Base-by-base conservation (phyloP, 2,113 vertebrate species). In the Lasiurus borealis region DNA sequence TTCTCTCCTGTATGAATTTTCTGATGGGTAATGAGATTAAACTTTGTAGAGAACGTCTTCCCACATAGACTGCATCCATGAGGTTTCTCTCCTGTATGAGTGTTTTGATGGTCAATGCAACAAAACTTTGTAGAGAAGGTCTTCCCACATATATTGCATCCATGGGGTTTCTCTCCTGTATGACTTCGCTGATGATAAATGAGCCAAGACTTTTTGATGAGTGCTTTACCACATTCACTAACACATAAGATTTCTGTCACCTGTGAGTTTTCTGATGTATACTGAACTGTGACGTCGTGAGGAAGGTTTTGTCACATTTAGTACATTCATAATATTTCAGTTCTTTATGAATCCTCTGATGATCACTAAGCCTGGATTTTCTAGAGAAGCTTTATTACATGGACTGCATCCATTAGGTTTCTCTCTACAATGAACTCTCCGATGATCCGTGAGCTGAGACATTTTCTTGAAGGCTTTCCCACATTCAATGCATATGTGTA, bases 161-260 rank as follows among this genome's bases (percentile, higher is more conserved):
- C 64, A 68, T 68, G 3, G 3, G 92, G 95, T 83, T 97, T 97
- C 82, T 97, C 93, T 52, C 96, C 97, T 19, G 93, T 93, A 59
- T 97, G 93, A 77, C 66, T 95, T 78, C 66, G 71, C 52, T 93
- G 93, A 46, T 8, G 46, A 34, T 84, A 88, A 78, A 88, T n/a
- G 46, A 97, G 96, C 18, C 5, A 34, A 36, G 82, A 96, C 31
- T 85, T 90, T 72, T 93, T 95, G 68, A 69, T 88, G 59, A 96
- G 97, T 10, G 64, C 64, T 85, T 95, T 96, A 29, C 90, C 96
- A 52, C 90, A 96, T 46, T 89, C 78, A 3, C 7, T 85, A 64
- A 96, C 0, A 4, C 48, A 50, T 95, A 94, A 12, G 27, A 64
- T 29, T 88, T 97, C 46, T 87, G 85, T 48, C 88, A 5, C 69